Conservation (phyloP, 2,113 vertebrate genomes). For the Microcebus lehilahytsara region DNA sequence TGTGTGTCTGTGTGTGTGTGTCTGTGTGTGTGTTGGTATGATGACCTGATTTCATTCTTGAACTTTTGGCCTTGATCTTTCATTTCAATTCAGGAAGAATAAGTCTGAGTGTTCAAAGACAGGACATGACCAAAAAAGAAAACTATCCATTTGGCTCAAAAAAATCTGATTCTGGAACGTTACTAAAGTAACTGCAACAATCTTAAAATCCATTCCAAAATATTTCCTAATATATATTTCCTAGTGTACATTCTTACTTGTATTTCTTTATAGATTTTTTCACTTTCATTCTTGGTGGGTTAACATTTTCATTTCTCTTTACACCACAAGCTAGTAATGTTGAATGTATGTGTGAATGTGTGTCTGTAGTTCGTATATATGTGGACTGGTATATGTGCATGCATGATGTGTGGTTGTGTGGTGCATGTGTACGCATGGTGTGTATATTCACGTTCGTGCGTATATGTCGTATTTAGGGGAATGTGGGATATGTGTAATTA, state of each 20-base stretch:
- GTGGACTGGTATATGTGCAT: neutral
- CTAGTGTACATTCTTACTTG: neutral
- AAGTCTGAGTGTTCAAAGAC: neutral
- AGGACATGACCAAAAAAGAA: neutral
- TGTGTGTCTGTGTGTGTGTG: too few species aligned
- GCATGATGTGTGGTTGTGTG: neutral
- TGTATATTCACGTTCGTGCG: neutral
- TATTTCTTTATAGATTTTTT: neutral
- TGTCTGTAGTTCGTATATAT: neutral
- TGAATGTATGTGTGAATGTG: neutral
- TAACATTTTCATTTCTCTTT: constrained; percentile 2
- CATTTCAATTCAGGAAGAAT: neutral
- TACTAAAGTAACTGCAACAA: neutral
- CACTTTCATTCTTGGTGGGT: neutral
- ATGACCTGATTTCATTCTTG: neutral
- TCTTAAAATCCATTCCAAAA: constrained; percentile 32
- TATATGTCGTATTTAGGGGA: neutral
- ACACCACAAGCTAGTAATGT: neutral
- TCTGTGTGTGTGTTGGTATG: neutral
- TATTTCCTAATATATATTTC: neutral
- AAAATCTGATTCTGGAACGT: neutral
- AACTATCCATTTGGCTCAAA: neutral
- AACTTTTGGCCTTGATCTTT: neutral
- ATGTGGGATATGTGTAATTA: neutral
- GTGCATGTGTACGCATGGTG: neutral